phyloP scores from a whole-genome alignment of 2,797 vertebrate species.

The Apodemus agrarius region DNA sequence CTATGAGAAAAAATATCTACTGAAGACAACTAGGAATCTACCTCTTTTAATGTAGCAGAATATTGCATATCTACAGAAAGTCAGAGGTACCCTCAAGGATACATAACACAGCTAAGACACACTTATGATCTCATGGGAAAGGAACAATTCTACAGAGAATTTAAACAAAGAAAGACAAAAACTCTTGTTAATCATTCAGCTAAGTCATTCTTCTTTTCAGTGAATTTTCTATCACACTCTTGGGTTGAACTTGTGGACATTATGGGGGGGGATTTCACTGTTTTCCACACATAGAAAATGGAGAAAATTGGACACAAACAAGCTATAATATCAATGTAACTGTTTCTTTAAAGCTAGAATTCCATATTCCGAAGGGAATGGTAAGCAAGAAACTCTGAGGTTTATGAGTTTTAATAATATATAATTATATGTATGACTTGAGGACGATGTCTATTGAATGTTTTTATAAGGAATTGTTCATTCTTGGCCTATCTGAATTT shows the following conservation, averaged over 20 bases:
- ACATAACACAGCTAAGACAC: not conserved
- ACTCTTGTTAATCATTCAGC: not conserved
- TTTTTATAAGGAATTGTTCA: not conserved
- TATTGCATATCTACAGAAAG: not conserved
- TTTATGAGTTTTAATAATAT: not conserved
- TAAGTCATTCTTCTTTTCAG: not conserved
- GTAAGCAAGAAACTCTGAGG: not conserved
- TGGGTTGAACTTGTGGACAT: not conserved
- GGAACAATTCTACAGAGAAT: not conserved
- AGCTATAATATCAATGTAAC: not conserved
- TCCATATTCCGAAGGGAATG: not conserved
- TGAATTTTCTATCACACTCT: not conserved
- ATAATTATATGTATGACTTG: not conserved
- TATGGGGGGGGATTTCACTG: not conserved
- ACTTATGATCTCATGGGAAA: not conserved
- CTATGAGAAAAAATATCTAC: not conserved
- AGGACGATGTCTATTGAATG: not conserved
- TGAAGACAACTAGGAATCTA: not conserved
- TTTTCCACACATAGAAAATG: not conserved
- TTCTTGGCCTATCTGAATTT: constrained; percentile 23
- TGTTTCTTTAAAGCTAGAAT: not conserved
- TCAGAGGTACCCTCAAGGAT: not conserved
- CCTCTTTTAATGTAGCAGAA: not conserved
- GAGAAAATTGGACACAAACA: not conserved
- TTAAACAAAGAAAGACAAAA: not conserved